Evolutionary conservation across 1,140 invertebrate genomes (phyloP).

Genomic region (Littorina saxatilis): DNA sequence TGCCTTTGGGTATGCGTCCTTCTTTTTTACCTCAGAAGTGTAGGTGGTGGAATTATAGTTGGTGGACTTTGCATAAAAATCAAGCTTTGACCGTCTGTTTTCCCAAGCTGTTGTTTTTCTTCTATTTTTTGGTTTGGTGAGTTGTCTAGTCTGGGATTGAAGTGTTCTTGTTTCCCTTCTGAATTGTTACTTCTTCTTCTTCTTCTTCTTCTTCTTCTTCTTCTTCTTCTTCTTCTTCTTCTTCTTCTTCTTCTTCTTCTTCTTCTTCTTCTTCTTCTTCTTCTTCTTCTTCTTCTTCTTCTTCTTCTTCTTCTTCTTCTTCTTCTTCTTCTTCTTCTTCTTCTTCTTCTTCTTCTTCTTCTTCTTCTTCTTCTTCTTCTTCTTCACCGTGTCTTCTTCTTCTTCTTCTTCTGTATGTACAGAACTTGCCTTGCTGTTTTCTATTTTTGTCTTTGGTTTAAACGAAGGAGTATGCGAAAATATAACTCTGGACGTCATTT

Average conservation of each 20-base stretch:
- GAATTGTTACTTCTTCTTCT: neutral
- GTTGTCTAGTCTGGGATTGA: no score
- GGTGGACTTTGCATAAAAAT: no score
- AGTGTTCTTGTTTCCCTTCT: neutral
- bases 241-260: neutral
- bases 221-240: neutral
- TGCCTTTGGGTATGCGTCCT: no score
- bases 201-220: constrained; percentile 15
- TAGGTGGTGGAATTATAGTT: no score
- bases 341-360: neutral
- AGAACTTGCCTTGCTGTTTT: no score
- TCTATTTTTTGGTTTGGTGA: no score
- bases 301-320: neutral
- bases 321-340: constrained; percentile 18
- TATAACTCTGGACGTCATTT: no score
- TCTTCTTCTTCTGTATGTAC: neutral
- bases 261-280: neutral
- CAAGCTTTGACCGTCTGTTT: no score
- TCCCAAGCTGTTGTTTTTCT: no score
- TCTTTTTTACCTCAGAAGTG: no score
- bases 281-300: neutral
- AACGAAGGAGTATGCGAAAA: no score
- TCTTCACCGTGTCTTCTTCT: neutral
- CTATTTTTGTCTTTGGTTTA: no score
- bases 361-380: neutral